Evolutionary conservation across 2,888 invertebrate genomes (phyloP), one percentile per base, ranked within the genome.

Genomic region (Mellilla xanthometata): DNA sequence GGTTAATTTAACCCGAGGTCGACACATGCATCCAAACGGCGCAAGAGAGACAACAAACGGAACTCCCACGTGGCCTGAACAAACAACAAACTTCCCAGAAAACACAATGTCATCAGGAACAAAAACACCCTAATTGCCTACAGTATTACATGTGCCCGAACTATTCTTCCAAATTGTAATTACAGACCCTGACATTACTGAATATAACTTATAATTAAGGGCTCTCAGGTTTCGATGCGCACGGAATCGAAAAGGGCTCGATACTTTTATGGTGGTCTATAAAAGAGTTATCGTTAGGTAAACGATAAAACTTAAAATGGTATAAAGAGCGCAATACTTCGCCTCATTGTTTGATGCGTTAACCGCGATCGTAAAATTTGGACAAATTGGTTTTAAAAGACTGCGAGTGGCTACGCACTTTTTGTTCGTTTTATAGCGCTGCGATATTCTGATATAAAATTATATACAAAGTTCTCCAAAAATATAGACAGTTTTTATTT

Each of bases 1-100:
- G 84, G 84, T 84, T 85, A 85, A 86, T 86, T 86, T 86, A 86
- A 86, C 80, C 56, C 74, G 72, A 67, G 74, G 74, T 76, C 81
- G 76, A 72, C 76, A 79, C 76, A 81, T 85, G 84, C 79, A 76
- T 75, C 73, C 68, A 70, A 78, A 76, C 66, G 65, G 47, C 46
- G 39, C 49, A 42, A 52, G 54, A 52, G 48, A 54, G 52, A 69
- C 69, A 68, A 62, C 47, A 66, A 52, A 56, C 66, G 68, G 71
- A 72, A 72, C 79, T 84, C 84, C 81, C 83, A 84, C 83, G 78
- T 81, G 81, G 71, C 71, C 65, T 66, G 63, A 70, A 76, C 74
- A 79, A 81, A 80, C 76, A 80, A 67, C 60, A 57, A 41, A 71
- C 81, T 56, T 83, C 82, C 72, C 76, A 81, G 82, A 82, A 48